Base-by-base conservation (phyloP, 2,113 vertebrate species). In the Periophthalmodon schlosseri region DNA sequence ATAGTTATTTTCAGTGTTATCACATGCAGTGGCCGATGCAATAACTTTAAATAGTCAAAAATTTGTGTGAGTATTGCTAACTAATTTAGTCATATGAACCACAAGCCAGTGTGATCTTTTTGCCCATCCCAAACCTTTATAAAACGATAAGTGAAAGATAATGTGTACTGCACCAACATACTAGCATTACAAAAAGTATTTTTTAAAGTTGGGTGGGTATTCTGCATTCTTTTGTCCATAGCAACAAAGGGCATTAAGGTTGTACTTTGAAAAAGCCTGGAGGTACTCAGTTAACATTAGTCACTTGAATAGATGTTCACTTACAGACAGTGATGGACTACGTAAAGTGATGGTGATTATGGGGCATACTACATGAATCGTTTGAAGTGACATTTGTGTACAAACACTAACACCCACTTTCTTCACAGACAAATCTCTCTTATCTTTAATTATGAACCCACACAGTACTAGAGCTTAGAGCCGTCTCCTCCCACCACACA, bases 401-500 rank as follows among this genome's bases (percentile, higher is more conserved):
- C 72, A 85, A 87, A 87, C 85, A 84, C 76, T 73, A 74, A 73
- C 87, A 72, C 85, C 86, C 85, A 71, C 82, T 23, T 71, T 52
- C 69, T 75, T 44, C 71, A 77, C 72, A 57, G 10, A 70, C 33
- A 86, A 83, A 63, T 71, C 66, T 49, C 78, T 70, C 0, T 15
- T 65, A 47, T 80, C 85, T 85, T 77, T 88, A 75, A 87, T 87
- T 78, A 65, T 39, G 68, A 70, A 73, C 80, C 84, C 72, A 73
- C 81, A 47, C 57, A 16, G 9, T 14, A 14, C 70, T 73, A 56
- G 46, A 79, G 72, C 73, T 66, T 20, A 28, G 52, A 64, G 56
- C 78, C 84, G 68, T 68, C 65, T 70, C 65, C 75, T 81, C 87
- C 79, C 72, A 73, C 77, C 60, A 23, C 57, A 23, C 57, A 34